phyloP scores from a whole-genome alignment of 2,888 invertebrate species.

The Dynastes grantii region DNA sequence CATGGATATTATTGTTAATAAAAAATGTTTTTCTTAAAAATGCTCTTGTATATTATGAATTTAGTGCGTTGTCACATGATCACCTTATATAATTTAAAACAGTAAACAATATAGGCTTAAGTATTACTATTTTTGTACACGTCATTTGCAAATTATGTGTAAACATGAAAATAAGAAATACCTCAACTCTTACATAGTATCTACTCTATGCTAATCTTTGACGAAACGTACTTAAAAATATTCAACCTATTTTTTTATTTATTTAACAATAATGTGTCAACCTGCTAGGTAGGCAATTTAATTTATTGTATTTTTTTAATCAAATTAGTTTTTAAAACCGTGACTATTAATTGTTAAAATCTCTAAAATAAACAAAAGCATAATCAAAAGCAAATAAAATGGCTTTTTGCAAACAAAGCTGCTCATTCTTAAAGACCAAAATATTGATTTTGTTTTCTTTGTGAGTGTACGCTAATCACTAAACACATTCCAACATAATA shows the following conservation, averaged over 20 bases:
- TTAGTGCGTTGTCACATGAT: no score
- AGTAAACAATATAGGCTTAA: slow-evolving; percentile 15
- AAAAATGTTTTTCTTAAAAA: no score
- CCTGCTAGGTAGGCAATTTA: not conserved
- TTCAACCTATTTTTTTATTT: not conserved
- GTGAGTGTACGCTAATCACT: no score
- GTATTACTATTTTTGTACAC: slow-evolving; percentile 45
- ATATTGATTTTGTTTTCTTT: no score
- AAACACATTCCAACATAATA: no score
- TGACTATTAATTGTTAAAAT: slow-evolving; percentile 1
- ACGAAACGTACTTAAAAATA: not conserved
- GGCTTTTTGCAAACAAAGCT: no score
- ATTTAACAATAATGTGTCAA: not conserved
- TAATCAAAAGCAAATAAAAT: slow-evolving; percentile 13
- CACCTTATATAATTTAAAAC: no score
- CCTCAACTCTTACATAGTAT: slow-evolving; percentile 25
- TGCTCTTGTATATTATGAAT: no score
- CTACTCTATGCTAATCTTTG: slow-evolving; percentile 18
- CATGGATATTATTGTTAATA: no score
- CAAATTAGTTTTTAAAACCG: not conserved
- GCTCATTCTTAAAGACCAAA: no score
- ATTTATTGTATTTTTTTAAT: slow-evolving; percentile 16
- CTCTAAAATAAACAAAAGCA: slow-evolving; percentile 2
- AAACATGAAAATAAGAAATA: slow-evolving; percentile 20
- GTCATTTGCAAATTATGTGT: slow-evolving; percentile 25